Base-by-base conservation (phyloP, 2,113 vertebrate species). In the Engraulis encrasicolus region DNA sequence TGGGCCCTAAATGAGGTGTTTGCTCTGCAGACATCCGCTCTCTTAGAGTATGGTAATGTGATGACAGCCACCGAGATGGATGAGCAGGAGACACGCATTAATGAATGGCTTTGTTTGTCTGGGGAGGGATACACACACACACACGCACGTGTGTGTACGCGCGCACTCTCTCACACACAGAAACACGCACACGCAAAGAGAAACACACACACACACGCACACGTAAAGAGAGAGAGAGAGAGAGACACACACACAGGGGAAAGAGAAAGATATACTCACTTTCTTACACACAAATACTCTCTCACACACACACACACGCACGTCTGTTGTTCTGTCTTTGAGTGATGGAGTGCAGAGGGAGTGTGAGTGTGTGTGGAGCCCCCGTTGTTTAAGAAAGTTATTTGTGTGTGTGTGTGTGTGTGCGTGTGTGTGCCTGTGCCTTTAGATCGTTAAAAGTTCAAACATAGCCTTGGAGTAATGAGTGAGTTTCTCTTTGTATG, bases 41-140 rank as follows among this genome's bases (percentile, higher is more conserved):
- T 89, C 83, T 82, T 81, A 87, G 86, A 87, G 87, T 89, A 89
- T 89, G 88, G 87, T 89, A 86, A 88, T 89, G 86, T 82, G 81
- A 80, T 86, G 85, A 88, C 89, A 84, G 87, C 78, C 84, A 71
- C 71, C 49, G 86, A 85, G 85, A 88, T 89, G 89, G 88, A 89
- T 89, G 86, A 31, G 9, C 40, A 31, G 66, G 86, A 85, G 71
- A 87, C 84, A 86, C 82, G 82, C 79, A 83, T 87, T 89, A 89
- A 89, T 89, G 87, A 89, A 89, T 87, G 86, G 86, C 84, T 89
- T 89, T 89, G 88, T 89, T 89, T 89, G 86, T 89, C 88, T 89
- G 84, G 86, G 88, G 85, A 84, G 80, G 61, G 34, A 19, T 83
- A 49, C 81, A 66, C 50, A 40, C 37, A 40, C 54, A 45, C 80